Percentiles rank a stretch among this genome's conserved stretches.
phyloP scores from a whole-genome alignment of 2,113 vertebrate genomes.

The Toxotes chatareus region DNA sequence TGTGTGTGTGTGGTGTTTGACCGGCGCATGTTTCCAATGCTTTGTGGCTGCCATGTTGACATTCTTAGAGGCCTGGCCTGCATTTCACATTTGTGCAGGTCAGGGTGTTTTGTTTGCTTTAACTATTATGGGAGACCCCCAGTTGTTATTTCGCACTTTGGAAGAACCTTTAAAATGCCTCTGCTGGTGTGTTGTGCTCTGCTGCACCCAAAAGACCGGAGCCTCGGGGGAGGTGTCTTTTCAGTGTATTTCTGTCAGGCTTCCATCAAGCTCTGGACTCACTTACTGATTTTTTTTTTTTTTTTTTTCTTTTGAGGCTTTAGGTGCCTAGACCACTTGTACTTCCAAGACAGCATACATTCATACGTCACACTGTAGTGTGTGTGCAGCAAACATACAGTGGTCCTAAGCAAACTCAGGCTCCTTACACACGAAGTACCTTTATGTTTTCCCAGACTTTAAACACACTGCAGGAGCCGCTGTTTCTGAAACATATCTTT shows the following conservation, averaged over 20 bases:
- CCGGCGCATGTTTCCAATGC: conserved; percentile 60
- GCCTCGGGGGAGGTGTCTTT: conserved; percentile 55
- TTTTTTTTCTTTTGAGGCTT: conserved; percentile 12
- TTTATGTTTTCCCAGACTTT: conserved; percentile 53
- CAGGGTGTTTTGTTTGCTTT: conserved; percentile 77
- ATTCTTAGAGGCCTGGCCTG: conserved; percentile 78
- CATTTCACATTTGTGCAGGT: conserved; percentile 76
- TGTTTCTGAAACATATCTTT: conserved; percentile 65
- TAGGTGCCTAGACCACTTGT: conserved; percentile 1
- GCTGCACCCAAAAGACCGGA: conserved; percentile 46
- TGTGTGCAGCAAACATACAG: conserved; percentile 51
- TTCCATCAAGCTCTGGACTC: conserved; percentile 38
- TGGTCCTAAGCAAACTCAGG: conserved; percentile 51
- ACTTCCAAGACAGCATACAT: conserved; percentile 35
- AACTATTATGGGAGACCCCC: conserved; percentile 77
- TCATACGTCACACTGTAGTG: conserved; percentile 41
- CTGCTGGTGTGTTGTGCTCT: conserved; percentile 49
- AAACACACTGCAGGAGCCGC: conserved; percentile 52
- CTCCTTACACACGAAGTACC: conserved; percentile 18
- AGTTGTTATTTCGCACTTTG: conserved; percentile 82
- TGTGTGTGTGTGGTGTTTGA: conserved; percentile 55
- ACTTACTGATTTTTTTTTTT: conserved; percentile 11
- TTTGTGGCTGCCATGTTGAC: conserved; percentile 77
- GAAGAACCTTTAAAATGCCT: conserved; percentile 72
- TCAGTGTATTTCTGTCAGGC: conserved; percentile 34